These are phyloP conservation scores for Heterodera schachtii DNA, from an alignment of 1,140 invertebrate species.

Conservation along the genomic window DNA sequence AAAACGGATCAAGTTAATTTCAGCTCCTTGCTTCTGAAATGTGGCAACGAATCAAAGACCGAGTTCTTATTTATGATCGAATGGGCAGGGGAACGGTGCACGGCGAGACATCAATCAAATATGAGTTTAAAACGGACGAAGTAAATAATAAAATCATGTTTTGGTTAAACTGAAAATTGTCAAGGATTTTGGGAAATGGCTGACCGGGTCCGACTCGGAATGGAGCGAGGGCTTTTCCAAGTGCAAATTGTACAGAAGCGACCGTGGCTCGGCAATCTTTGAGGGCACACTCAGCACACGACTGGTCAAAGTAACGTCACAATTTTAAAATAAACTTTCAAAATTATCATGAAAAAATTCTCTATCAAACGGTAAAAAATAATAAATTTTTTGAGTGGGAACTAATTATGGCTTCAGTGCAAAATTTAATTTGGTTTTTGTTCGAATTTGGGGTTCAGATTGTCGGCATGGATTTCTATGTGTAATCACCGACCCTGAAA, in stretches of 20 bases:
- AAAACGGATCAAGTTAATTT: not conserved
- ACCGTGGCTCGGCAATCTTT: slow-evolving; percentile 41
- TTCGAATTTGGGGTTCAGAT: no score
- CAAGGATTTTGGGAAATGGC: slow-evolving; percentile 40
- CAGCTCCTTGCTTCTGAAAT: slow-evolving; percentile 11
- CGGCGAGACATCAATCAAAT: slow-evolving; percentile 38
- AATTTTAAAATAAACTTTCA: slow-evolving; percentile 3
- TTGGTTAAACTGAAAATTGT: slow-evolving; percentile 27
- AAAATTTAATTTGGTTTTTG: no score
- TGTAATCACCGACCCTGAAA: no score
- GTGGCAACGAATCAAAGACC: slow-evolving; percentile 31
- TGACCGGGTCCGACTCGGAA: slow-evolving; percentile 51
- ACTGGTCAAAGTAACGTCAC: slow-evolving; percentile 33
- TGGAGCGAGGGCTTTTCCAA: slow-evolving; percentile 55
- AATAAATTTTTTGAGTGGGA: no score
- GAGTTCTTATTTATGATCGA: not conserved
- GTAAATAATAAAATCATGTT: slow-evolving; percentile 28
- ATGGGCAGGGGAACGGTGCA: slow-evolving; percentile 14
- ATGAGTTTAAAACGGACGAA: slow-evolving; percentile 48
- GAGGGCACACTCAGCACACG: slow-evolving; percentile 32
- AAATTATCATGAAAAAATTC: no score
- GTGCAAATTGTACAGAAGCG: slow-evolving; percentile 38
- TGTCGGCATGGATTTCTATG: no score
- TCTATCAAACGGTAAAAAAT: no score
- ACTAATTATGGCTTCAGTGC: no score